These are phyloP conservation scores for Polydrusus tereticollis DNA, from an alignment of 2,888 invertebrate genomes.

Conservation along the genomic window DNA sequence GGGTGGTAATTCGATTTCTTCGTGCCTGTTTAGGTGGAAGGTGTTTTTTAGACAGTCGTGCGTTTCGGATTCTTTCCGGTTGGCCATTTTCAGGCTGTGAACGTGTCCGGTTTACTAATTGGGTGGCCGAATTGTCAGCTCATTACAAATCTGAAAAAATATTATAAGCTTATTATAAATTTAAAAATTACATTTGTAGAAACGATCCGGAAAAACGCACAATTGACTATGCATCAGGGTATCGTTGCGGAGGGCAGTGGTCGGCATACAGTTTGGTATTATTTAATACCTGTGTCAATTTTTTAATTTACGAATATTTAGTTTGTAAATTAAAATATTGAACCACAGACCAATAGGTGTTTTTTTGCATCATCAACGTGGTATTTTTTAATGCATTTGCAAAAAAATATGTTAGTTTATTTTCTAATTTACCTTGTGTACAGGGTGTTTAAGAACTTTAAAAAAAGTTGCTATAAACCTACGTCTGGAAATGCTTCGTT, in stretches of 20 bases:
- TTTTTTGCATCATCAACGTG: too few relatives aligned
- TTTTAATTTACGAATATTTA: too few relatives aligned
- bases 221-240: neutral
- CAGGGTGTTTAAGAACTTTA: too few relatives aligned
- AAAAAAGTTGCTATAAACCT: too few relatives aligned
- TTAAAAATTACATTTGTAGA: too few relatives aligned
- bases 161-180: neutral
- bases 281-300: too few relatives aligned
- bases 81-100: conserved; percentile 59
- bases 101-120: neutral
- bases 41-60: conserved; percentile 65
- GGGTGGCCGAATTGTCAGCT: conserved; percentile 56
- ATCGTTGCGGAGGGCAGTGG: neutral
- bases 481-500: too few relatives aligned
- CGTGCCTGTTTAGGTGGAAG: conserved; percentile 65
- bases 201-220: neutral
- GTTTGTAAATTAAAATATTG: too few relatives aligned
- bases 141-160: conserved; percentile 57
- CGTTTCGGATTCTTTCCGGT: conserved; percentile 61
- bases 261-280: neutral
- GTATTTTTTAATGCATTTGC: too few relatives aligned
- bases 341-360: too few relatives aligned
- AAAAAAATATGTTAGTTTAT: too few relatives aligned
- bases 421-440: too few relatives aligned
- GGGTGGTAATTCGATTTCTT: conserved; percentile 66